Evolutionary conservation across 2,797 vertebrate species (phyloP).

Genomic region (Sylvia borin): DNA sequence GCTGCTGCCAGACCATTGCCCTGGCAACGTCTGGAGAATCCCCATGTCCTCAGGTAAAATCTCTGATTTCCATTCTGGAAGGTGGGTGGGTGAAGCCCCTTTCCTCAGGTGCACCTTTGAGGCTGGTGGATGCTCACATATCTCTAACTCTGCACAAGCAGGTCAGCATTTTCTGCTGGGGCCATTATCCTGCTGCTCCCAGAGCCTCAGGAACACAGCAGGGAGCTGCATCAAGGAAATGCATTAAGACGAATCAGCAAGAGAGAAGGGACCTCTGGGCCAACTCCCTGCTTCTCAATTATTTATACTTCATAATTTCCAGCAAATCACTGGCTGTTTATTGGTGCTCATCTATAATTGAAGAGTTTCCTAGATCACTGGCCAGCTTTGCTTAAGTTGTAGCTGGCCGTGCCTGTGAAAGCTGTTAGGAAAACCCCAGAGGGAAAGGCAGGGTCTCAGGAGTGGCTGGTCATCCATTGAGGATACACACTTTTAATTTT

Average conservation of each 20-base stretch:
- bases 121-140: not conserved
- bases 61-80: not conserved
- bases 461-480: slow-evolving; percentile 75
- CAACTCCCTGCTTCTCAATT: slow-evolving; percentile 77
- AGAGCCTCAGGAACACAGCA: slow-evolving; percentile 13
- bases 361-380: slow-evolving; percentile 78
- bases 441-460: slow-evolving; percentile 70
- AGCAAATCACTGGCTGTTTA: slow-evolving; percentile 83
- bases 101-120: not conserved
- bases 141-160: slow-evolving; percentile 25
- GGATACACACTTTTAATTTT: slow-evolving; percentile 82
- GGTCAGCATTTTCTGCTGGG: slow-evolving; percentile 70
- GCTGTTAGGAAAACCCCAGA: slow-evolving; percentile 70
- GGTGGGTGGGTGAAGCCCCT: not conserved
- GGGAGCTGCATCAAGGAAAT: slow-evolving; percentile 78
- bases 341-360: slow-evolving; percentile 84
- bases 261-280: slow-evolving; percentile 70
- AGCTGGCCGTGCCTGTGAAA: slow-evolving; percentile 67
- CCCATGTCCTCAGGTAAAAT: fast-evolving
- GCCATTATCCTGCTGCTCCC: slow-evolving; percentile 57
- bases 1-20: not conserved
- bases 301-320: slow-evolving; percentile 83
- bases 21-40: not conserved
- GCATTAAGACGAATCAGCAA: slow-evolving; percentile 78
- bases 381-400: slow-evolving; percentile 76